A percentile compares a stretch with the other conserved stretches of the same genome.
Conservation (phyloP, 2,888 invertebrate species). For the Hirtodrosophila duncani region DNA sequence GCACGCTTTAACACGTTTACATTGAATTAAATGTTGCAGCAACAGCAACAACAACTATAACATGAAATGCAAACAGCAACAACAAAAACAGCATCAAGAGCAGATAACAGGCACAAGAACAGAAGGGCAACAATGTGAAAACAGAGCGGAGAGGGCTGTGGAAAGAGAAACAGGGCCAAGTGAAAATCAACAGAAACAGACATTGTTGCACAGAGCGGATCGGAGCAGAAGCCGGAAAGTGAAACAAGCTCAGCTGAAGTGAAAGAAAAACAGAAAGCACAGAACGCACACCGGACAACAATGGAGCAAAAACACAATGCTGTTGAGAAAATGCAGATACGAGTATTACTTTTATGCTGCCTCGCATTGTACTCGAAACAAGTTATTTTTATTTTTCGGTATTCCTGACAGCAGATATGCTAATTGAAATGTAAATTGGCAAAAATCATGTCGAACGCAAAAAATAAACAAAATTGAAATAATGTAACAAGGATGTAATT, state of each 20-base stretch:
- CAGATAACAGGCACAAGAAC: slow-evolving; percentile 1
- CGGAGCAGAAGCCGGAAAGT: slow-evolving; percentile 58
- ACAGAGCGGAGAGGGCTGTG: no score
- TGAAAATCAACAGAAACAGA: slow-evolving; percentile 68
- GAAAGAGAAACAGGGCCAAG: slow-evolving; percentile 35
- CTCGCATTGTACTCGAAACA: slow-evolving; percentile 36
- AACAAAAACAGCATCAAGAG: slow-evolving; percentile 44
- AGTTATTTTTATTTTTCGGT: slow-evolving; percentile 20
- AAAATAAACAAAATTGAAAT: slow-evolving; percentile 9
- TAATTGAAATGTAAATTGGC: slow-evolving; percentile 43
- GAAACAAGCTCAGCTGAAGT: slow-evolving; percentile 63
- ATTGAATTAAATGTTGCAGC: slow-evolving; percentile 63
- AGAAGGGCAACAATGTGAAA: slow-evolving; percentile 19
- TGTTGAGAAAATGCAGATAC: slow-evolving; percentile 50
- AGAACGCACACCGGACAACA: slow-evolving; percentile 32
- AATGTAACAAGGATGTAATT: slow-evolving; percentile 9
- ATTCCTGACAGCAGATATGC: slow-evolving; percentile 27
- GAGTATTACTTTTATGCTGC: slow-evolving; percentile 26
- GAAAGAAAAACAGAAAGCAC: slow-evolving; percentile 60
- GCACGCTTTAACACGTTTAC: slow-evolving; percentile 68
- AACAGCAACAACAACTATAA: slow-evolving; percentile 20
- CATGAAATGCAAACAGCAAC: slow-evolving; percentile 33
- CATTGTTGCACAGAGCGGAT: slow-evolving; percentile 51
- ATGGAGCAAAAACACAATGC: slow-evolving; percentile 62
- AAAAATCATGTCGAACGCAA: slow-evolving; percentile 8